These are phyloP conservation scores for Heterocephalus glaber DNA, from an alignment of 2,113 vertebrate species.

Conservation along the genomic window DNA sequence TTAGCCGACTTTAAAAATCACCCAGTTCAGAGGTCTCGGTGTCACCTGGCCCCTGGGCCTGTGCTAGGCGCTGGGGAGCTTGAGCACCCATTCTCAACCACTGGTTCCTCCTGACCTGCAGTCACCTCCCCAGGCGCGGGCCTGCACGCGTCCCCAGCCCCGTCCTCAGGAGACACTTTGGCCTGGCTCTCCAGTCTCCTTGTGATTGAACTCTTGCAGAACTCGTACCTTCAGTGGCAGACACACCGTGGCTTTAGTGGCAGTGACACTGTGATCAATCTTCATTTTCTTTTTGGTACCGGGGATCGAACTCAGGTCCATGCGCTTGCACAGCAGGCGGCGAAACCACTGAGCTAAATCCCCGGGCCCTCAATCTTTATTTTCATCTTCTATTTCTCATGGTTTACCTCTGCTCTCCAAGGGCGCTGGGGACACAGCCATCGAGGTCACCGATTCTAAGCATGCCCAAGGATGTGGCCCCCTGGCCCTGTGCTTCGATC, in stretches of 20 bases:
- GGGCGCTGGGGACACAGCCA: neutral
- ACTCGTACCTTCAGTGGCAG: neutral
- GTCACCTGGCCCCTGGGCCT: neutral
- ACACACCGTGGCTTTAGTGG: too few species aligned
- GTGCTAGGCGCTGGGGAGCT: too few species aligned
- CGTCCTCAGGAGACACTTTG: too few species aligned
- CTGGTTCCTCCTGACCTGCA: neutral
- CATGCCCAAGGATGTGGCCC: neutral
- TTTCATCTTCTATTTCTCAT: neutral
- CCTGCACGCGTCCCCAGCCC: too few species aligned
- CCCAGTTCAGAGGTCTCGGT: neutral
- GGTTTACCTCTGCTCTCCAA: neutral
- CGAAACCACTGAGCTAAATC: too few species aligned
- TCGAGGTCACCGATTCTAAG: neutral
- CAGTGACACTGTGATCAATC: too few species aligned
- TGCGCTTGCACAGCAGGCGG: too few species aligned
- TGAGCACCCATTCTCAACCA: too few species aligned
- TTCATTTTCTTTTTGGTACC: too few species aligned
- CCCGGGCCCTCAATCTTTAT: too few species aligned
- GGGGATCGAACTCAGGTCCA: too few species aligned
- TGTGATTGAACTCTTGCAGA: neutral
- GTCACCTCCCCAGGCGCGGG: neutral
- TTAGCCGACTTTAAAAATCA: neutral
- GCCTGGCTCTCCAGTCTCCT: neutral
- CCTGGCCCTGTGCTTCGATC: neutral